phyloP scores from a whole-genome alignment of 2,888 invertebrate genomes.

The Orchesellides sinensis region DNA sequence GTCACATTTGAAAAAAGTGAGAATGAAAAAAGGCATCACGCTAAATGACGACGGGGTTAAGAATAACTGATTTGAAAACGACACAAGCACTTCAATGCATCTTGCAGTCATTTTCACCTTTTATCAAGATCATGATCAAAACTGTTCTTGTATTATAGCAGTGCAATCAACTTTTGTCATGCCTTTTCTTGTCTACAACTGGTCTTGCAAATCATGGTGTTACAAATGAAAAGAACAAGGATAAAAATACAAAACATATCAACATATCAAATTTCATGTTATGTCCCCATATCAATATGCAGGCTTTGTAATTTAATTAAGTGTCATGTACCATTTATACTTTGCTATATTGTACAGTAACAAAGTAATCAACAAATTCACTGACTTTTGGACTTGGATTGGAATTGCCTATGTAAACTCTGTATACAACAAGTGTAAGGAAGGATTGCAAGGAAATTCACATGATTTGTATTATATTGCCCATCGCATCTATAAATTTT shows the following conservation, averaged over 20 bases:
- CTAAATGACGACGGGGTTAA: constrained; percentile 14
- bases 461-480: too few species aligned
- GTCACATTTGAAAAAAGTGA: constrained; percentile 36
- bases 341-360: too few species aligned
- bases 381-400: too few species aligned
- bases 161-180: constrained; percentile 57
- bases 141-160: constrained; percentile 11
- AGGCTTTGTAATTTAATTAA: constrained; percentile 56
- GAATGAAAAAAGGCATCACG: constrained; percentile 35
- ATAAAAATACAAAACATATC: too few species aligned
- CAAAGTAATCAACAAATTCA: not conserved
- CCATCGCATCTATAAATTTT: too few species aligned
- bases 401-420: too few species aligned
- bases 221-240: constrained; percentile 53
- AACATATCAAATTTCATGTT: too few species aligned
- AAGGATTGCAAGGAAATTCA: too few species aligned
- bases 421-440: too few species aligned
- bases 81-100: not conserved
- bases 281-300: too few species aligned
- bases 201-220: constrained; percentile 39
- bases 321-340: too few species aligned
- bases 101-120: constrained; percentile 7
- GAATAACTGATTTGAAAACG: constrained; percentile 13
- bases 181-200: constrained; percentile 33
- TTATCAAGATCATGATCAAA: constrained; percentile 61